A percentile compares a stretch with the other conserved stretches of the same genome.
Evolutionary conservation across 2,113 vertebrate genomes (phyloP).

Genomic region (Actinemys pallida): DNA sequence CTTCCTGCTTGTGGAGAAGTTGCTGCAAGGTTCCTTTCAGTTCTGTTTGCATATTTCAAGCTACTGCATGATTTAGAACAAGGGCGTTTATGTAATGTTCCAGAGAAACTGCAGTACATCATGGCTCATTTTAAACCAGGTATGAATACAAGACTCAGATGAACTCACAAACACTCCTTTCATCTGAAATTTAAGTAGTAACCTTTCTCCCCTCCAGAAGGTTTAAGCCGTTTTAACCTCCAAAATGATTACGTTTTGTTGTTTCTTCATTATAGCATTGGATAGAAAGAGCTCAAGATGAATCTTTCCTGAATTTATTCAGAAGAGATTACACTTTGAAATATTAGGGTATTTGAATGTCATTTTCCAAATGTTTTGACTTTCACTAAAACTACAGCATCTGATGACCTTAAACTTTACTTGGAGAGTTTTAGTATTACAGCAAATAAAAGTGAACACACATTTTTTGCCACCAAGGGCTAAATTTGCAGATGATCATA

Average conservation of each 20-base stretch:
- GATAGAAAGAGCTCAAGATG: constrained; percentile 30
- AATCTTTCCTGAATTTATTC: constrained; percentile 45
- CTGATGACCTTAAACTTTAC: background rate
- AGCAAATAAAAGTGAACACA: background rate
- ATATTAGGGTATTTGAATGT: constrained; percentile 25
- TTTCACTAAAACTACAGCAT: background rate
- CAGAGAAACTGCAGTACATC: constrained; percentile 73
- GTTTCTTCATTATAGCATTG: constrained; percentile 50
- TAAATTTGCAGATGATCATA: constrained; percentile 14
- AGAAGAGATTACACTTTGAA: background rate
- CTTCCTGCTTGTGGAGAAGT: constrained; percentile 79
- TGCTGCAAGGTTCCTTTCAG: constrained; percentile 79
- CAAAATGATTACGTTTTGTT: constrained; percentile 67
- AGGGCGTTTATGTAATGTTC: constrained; percentile 82
- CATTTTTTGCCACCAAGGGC: background rate
- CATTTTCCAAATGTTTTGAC: constrained; percentile 11
- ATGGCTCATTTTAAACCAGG: constrained; percentile 79
- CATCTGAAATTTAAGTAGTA: constrained; percentile 75
- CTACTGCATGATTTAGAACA: constrained; percentile 76
- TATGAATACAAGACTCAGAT: constrained; percentile 81
- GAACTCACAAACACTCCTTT: constrained; percentile 85
- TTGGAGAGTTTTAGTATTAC: background rate
- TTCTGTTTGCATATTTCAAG: constrained; percentile 73
- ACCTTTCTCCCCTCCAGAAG: constrained; percentile 59
- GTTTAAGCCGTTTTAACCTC: constrained; percentile 73